A percentile compares a stretch with the other conserved stretches of the same genome.
Evolutionary conservation across 2,888 invertebrate species (phyloP).

Genomic region (Cordylochernes scorpioides): DNA sequence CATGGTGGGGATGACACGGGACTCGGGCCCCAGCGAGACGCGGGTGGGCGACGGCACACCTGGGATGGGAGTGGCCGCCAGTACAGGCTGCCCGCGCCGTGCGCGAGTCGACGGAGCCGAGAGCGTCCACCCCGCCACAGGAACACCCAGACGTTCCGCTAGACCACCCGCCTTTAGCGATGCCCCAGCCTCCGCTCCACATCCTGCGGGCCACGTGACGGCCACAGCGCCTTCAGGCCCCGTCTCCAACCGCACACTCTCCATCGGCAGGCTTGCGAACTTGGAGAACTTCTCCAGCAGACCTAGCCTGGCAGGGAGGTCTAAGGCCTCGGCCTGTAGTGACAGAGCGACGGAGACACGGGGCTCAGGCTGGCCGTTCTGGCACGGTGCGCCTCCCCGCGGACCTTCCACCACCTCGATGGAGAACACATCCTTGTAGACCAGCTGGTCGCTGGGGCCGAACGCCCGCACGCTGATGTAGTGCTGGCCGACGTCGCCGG

Average conservation of each 20-base stretch:
- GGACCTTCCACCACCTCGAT: slow-evolving; percentile 30
- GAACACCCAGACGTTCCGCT: slow-evolving; percentile 36
- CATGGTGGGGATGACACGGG: slow-evolving; percentile 20
- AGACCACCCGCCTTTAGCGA: slow-evolving; percentile 44
- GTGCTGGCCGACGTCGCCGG: slow-evolving; percentile 33
- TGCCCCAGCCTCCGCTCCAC: slow-evolving; percentile 40
- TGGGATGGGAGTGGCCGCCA: slow-evolving; percentile 18
- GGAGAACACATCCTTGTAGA: slow-evolving; percentile 37
- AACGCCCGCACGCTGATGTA: slow-evolving; percentile 24
- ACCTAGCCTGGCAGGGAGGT: slow-evolving; percentile 33
- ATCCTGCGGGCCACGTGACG: slow-evolving; percentile 34
- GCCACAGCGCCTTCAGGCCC: slow-evolving; percentile 11
- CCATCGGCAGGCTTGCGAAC: slow-evolving; percentile 7
- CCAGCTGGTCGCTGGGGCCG: slow-evolving; percentile 17
- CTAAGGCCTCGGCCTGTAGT: slow-evolving; percentile 33
- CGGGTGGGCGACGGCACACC: slow-evolving; percentile 15
- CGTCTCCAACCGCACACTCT: slow-evolving; percentile 9
- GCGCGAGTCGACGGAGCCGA: slow-evolving; percentile 21
- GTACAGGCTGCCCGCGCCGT: slow-evolving; percentile 19
- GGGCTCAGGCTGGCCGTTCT: slow-evolving; percentile 28
- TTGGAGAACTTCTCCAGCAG: slow-evolving; percentile 17
- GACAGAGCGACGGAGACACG: slow-evolving; percentile 40
- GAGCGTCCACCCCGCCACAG: slow-evolving; percentile 39
- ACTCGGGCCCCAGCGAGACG: slow-evolving; percentile 17
- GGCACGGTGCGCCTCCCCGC: slow-evolving; percentile 17